Evolutionary conservation across 37 sponge, comb jelly and placozoan species (phyloP), one percentile per base, ranked within the genome.

Genomic region (Axinella damicornis): DNA sequence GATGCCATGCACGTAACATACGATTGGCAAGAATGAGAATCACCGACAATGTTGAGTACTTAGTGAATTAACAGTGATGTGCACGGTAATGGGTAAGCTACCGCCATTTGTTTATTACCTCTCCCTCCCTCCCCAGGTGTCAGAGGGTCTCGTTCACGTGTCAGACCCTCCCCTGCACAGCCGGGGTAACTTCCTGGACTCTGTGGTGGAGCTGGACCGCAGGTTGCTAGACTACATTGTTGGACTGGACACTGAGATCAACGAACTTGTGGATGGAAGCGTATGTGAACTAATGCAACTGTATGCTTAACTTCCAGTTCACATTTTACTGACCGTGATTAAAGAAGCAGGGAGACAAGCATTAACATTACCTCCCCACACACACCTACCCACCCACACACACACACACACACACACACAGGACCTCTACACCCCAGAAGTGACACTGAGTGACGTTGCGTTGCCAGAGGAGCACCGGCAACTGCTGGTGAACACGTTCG

Each of bases 171-270:
- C 88, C n/a, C 82, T 88, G 5, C 73, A 75, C n/a, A 65, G 69
- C 53, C 76, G 88, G 37, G 82, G 82, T 31, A 88, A 88, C 76
- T 88, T 88, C 31, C 76, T 88, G 28, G 88, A 88, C 61, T 82
- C 69, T 41, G 58, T 57, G 73, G 84, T 91, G 67, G 72, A 86
- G 77, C 60, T 91, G 62, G 91, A 91, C 65, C 67, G 91, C 5
- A 65, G 87, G n/a, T 69, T 91, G 16, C 77, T 91, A 56, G 91
- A 91, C 73, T 91, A 91, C 69, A 91, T 91, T 53, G 91, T 91
- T 4, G 91, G 91, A 21, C 66, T 91, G 77, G 91, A 91, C 81
- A 86, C 91, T 20, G 91, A 91, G 83, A 86, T 91, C 38, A 86
- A 86, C 46, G 91, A 91, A 53, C 83, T 91, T 40, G 91, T 91